These are phyloP conservation scores for Nephrotoma guestfalica DNA, from an alignment of 2,888 invertebrate species.

Conservation along the genomic window DNA sequence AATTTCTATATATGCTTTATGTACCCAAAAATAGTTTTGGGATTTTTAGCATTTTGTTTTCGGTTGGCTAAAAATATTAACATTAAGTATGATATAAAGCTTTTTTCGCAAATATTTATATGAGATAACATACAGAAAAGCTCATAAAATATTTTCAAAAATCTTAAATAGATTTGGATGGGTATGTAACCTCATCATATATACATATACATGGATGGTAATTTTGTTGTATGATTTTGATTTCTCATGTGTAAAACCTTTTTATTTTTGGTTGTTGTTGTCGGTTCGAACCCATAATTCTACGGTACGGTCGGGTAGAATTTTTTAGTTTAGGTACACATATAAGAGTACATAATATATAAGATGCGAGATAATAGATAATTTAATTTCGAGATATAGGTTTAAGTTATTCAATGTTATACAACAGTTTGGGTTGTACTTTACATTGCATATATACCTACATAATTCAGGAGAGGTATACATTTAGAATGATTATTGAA, in stretches of 20 bases:
- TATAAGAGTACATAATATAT: not conserved
- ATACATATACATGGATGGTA: not conserved
- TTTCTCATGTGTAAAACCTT: not conserved
- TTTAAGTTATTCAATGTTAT: not conserved
- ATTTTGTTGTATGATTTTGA: not conserved
- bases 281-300: not conserved
- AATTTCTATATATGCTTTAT: not conserved
- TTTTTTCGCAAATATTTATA: not conserved
- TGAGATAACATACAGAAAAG: not conserved
- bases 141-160: not conserved
- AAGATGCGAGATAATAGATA: not conserved
- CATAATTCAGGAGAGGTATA: not conserved
- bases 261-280: not conserved
- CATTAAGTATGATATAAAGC: not conserved
- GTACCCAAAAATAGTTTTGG: not conserved
- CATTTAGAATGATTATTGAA: not conserved
- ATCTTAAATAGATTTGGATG: not conserved
- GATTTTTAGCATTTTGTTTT: not conserved
- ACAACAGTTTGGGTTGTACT: not conserved
- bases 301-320: not conserved
- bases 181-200: not conserved
- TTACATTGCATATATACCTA: not conserved
- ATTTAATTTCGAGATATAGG: not conserved
- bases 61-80: not conserved
- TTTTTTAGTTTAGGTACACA: not conserved